Conservation (phyloP, 2,113 vertebrate genomes). For the Malurus elegans region DNA sequence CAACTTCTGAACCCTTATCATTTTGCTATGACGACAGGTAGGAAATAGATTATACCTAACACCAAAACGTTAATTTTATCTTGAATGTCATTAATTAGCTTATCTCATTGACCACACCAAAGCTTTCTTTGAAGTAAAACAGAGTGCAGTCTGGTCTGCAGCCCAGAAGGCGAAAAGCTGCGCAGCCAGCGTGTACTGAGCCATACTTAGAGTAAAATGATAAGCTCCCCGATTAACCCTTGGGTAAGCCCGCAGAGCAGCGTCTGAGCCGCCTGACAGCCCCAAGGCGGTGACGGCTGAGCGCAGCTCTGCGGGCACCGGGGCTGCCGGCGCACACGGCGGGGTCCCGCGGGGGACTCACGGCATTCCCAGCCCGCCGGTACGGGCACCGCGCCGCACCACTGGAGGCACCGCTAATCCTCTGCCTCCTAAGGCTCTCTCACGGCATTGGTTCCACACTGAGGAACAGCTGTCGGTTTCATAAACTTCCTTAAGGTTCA, state of each 20-base stretch:
- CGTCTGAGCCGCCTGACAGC: background rate
- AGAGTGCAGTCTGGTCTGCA: accelerated
- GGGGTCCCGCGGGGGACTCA: background rate
- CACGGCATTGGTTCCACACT: background rate
- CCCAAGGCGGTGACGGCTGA: background rate
- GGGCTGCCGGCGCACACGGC: background rate
- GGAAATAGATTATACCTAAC: background rate
- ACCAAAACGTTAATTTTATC: background rate
- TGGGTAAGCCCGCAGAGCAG: background rate
- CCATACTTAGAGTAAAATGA: background rate
- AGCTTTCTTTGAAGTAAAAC: background rate
- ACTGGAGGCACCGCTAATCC: background rate
- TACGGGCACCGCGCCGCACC: background rate
- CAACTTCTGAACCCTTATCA: background rate
- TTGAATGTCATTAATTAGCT: background rate
- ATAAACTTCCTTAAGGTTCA: background rate
- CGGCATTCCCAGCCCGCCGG: accelerated
- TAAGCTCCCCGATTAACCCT: background rate
- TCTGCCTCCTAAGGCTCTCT: background rate
- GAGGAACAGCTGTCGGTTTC: background rate
- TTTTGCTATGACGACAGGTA: background rate
- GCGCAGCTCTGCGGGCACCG: background rate
- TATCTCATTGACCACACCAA: background rate
- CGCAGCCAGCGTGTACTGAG: background rate
- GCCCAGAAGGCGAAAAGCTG: background rate